These are phyloP conservation scores for Thymelicus lineola DNA, from an alignment of 2,888 invertebrate species.

Conservation along the genomic window DNA sequence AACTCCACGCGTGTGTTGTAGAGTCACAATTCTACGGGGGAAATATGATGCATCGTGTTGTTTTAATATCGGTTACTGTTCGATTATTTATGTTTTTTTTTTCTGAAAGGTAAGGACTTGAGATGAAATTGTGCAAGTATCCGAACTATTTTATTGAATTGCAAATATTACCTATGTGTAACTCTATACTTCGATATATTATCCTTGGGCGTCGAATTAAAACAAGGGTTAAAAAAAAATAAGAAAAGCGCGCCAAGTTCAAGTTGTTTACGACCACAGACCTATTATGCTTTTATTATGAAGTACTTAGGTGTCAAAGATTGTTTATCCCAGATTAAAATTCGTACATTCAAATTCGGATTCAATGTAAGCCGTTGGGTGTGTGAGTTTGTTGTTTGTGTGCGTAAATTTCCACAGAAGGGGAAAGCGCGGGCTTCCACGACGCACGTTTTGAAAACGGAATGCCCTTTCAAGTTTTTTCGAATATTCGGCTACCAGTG, in stretches of 20 bases:
- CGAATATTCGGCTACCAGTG: slow-evolving; percentile 58
- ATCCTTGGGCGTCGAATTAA: slow-evolving; percentile 28
- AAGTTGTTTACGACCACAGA: slow-evolving; percentile 33
- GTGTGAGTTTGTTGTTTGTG: slow-evolving; percentile 50
- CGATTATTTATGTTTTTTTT: slow-evolving; percentile 74
- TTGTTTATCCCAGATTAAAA: slow-evolving; percentile 16
- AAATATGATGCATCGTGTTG: slow-evolving; percentile 83
- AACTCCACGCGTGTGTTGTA: slow-evolving; percentile 69
- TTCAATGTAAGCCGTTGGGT: slow-evolving; percentile 3
- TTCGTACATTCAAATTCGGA: slow-evolving; percentile 18
- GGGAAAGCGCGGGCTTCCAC: slow-evolving; percentile 63
- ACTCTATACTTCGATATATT: slow-evolving; percentile 28
- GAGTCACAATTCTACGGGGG: slow-evolving; percentile 58
- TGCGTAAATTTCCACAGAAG: slow-evolving; percentile 65
- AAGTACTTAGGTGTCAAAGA: slow-evolving; percentile 8
- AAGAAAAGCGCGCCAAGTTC: slow-evolving; percentile 13
- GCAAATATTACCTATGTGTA: slow-evolving; percentile 34
- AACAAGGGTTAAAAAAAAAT: slow-evolving; percentile 27
- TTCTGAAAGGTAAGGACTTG: slow-evolving; percentile 67
- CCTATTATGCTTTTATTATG: slow-evolving; percentile 19
- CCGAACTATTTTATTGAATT: slow-evolving; percentile 41
- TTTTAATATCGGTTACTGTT: slow-evolving; percentile 80
- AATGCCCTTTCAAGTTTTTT: slow-evolving; percentile 71
- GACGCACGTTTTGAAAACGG: slow-evolving; percentile 72
- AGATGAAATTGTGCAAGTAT: slow-evolving; percentile 41